Evolutionary conservation across 2,113 vertebrate genomes (phyloP), one percentile per base, ranked within the genome.

Genomic region (Micromys minutus): DNA sequence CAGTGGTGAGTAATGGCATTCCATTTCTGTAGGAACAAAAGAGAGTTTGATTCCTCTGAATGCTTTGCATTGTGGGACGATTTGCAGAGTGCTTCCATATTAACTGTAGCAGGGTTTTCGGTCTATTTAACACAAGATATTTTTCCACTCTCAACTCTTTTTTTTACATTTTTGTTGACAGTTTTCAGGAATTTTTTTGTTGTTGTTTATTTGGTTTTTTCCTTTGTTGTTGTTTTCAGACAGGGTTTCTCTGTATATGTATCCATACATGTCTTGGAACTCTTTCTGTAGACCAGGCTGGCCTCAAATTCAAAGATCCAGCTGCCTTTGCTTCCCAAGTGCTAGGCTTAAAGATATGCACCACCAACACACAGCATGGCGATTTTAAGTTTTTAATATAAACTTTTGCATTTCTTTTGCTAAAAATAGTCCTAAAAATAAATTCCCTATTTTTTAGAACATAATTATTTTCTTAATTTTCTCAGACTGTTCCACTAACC

Each of bases 391-490:
- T 93, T 77, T 92, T 13, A n/a, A 26, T 65, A 84, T 36, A 75
- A 89, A 29, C 3, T 42, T 36, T 65, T 52, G 17, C 16, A 31
- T 91, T 69, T 52, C 24, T 76, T 67, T 81, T 92, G 11, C 29
- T 86, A 75, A 89, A 91, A 34, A 59, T 75, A n/a, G 61, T 87
- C 15, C 67, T 93, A 50, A 80, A 4, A 34, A 75, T 39, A 88
- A 88, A 74, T 29, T 72, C 16, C 50, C 55, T 57, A n/a, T 50
- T 89, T 61, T n/a, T 61, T 83, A 50, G 87, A 72, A 59, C 47
- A 22, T 29, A 76, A 77, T 81, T 90, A 65, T 90, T 79, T 92
- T 50, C 11, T 75, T 9, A 45, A 31, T 94, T 93, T 79, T 95
- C 72, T 65, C 71, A 55, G 21, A 59, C 19, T 77, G 0, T 63